Evolutionary conservation across 2,888 invertebrate species (phyloP).

Genomic region (Scotopteryx bipunctaria): DNA sequence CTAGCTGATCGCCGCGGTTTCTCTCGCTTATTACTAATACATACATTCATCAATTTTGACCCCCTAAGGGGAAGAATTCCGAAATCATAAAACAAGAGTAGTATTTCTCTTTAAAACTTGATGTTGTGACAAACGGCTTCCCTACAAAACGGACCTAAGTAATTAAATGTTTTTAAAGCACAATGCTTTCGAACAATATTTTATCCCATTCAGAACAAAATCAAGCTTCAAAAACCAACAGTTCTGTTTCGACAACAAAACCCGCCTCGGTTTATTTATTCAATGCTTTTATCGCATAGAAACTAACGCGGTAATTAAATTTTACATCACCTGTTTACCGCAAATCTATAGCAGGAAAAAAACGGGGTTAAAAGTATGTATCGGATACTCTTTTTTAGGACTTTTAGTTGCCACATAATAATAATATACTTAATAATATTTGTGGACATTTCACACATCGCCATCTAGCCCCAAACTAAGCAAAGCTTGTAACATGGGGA

Average conservation of each 20-base stretch:
- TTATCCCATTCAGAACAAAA: constrained; percentile 4
- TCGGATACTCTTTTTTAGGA: not conserved
- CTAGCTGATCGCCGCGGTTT: too few species aligned
- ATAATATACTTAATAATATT: too few species aligned
- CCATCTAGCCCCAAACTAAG: too few species aligned
- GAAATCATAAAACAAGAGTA: too few species aligned
- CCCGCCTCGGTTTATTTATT: constrained; percentile 12
- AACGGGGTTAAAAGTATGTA: not conserved
- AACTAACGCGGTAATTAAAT: constrained; percentile 16
- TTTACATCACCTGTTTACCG: constrained; percentile 4
- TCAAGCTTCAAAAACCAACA: constrained; percentile 5
- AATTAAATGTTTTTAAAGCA: not conserved
- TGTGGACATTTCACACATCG: too few species aligned
- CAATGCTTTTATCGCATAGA: constrained; percentile 21
- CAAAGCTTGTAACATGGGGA: too few species aligned
- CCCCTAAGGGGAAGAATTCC: too few species aligned
- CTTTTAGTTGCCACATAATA: too few species aligned
- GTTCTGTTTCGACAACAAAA: constrained; percentile 8
- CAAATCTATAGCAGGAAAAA: constrained; percentile 8
- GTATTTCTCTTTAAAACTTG: too few species aligned
- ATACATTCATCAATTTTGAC: too few species aligned
- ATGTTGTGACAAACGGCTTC: too few species aligned
- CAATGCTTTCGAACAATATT: not conserved
- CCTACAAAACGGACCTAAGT: not conserved
- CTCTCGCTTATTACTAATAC: too few species aligned